Conservation (phyloP, 2,888 invertebrate species). For the Pediacus dermestoides region DNA sequence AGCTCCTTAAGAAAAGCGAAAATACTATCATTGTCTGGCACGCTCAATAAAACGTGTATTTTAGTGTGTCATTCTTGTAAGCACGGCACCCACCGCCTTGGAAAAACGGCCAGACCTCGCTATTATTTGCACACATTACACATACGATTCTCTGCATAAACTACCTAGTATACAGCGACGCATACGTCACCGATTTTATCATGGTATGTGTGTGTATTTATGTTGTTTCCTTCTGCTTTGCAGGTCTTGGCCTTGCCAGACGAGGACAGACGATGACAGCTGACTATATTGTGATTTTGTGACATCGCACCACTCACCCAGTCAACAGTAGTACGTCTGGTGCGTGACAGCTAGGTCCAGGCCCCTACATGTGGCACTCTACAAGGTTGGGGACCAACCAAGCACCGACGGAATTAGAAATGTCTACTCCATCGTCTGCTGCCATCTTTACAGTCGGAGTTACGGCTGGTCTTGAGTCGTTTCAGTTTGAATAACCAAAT, state of each 20-base stretch:
- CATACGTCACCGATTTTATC: conserved; percentile 46
- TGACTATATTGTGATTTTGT: conserved; percentile 40
- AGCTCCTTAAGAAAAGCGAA: conserved; percentile 19
- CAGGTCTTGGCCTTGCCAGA: conserved; percentile 32
- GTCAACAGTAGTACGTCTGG: conserved; percentile 41
- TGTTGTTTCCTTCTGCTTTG: conserved; percentile 35
- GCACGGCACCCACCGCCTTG: conserved; percentile 34
- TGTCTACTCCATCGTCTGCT: no score
- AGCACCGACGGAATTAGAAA: conserved; percentile 12
- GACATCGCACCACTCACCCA: conserved; percentile 41
- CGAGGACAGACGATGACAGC: conserved; percentile 44
- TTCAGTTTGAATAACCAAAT: no score
- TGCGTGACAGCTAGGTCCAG: conserved; percentile 32
- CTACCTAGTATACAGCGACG: conserved; percentile 39
- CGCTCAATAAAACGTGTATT: conserved; percentile 46
- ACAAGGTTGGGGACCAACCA: conserved; percentile 5
- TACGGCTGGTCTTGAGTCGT: no score
- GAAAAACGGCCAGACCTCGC: conserved; percentile 36
- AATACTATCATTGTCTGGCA: conserved; percentile 37
- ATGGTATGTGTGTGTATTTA: conserved; percentile 33
- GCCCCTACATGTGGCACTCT: conserved; percentile 2
- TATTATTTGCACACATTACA: conserved; percentile 47
- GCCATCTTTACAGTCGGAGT: no score
- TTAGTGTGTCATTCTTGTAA: conserved; percentile 42
- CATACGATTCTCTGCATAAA: conserved; percentile 36